Base-by-base conservation (phyloP, 2,888 invertebrate species). In the Amphipyra berbera region DNA sequence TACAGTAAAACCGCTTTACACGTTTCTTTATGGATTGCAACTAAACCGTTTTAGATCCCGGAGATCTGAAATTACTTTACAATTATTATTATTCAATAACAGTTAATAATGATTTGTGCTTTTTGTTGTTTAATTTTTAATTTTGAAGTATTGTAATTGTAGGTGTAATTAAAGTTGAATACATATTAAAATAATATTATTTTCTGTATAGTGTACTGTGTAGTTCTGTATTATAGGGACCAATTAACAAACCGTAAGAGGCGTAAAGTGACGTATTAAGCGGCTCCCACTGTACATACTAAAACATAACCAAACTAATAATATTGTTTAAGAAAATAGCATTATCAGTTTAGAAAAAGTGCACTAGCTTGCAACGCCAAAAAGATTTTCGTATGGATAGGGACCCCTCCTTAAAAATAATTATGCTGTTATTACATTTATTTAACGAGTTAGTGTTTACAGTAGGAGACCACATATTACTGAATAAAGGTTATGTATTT, bases 41-140 rank as follows among this genome's bases (percentile, higher is more conserved):
- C 41, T 45, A 73, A 72, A 68, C 14, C 46, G 42, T 49, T 54
- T 60, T 53, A 68, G 53, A 68, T 68, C 53, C 53, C 1, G 14
- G 41, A 54, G 45, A 50, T 68, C 68, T 68, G 75, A 68, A 68
- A 68, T 68, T 68, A 68, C 61, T 74, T 45, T 40, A 50, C 58
- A 67, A 52, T 52, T 30, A 67, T 73, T 47, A 72, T 45, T 27
- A 73, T 67, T 52, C 50, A 35, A 30, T 6, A 50, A 56, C 30
- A 42, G 15, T 14, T 12, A 35, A 49, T 40, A 44, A 41, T 30
- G 27, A 15, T n/a, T 6, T 41, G 37, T 44, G 7, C 30, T 30
- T 45, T 48, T 52, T n/a, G 6, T 12, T 47, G 8, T 40, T 41
- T n/a, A 6, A 30, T 30, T 40, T 49, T 33, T 49, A n/a, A 15